Base-by-base conservation (phyloP, 2,797 vertebrate genomes). In the Hydrolagus colliei region DNA sequence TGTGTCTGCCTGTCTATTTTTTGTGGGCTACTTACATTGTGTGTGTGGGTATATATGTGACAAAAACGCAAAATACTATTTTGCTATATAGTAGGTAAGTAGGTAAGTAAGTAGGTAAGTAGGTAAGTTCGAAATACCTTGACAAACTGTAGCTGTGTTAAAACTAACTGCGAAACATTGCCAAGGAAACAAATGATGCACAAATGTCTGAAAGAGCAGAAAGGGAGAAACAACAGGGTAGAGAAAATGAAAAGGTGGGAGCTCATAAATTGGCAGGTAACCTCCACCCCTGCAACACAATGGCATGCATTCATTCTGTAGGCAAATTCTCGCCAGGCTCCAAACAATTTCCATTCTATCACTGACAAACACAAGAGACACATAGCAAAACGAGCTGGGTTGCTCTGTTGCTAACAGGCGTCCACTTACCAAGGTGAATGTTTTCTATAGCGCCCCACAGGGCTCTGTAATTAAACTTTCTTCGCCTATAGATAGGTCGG, bases 401-500 rank as follows among this genome's bases (percentile, higher is more conserved):
- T 68, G 68, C 62, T 65, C 27, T 67, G 65, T 71, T 35, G 65
- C 79, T 84, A 84, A 84, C 79, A 71, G 65, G 79, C 65, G 52
- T 84, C 32, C 16, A 71, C 65, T 52, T 84, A 71, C 32, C 79
- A 84, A 84, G 79, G 79, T 84, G 79, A 84, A 84, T 84, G 63
- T 84, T 68, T 68, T 84, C 65, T 68, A 27, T 16, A 84, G 13
- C 12, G 65, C 79, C 65, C 79, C 79, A 68, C 16, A 71, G 65
- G 79, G 79, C 52, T 71, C 65, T 84, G 65, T 71, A 84, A 84
- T 84, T 84, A 84, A 84, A 84, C 63, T 84, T 84, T 65, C 9
- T 82, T 68, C 63, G 35, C 67, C 62, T 68, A 52, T 52, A 68
- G 11, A 73, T 71, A 84, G 65, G 16, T 52, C 67, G 71, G 32